A percentile compares a stretch with the other conserved stretches of the same genome.
phyloP scores from a whole-genome alignment of 2,113 vertebrate genomes.

The Sceloporus undulatus region DNA sequence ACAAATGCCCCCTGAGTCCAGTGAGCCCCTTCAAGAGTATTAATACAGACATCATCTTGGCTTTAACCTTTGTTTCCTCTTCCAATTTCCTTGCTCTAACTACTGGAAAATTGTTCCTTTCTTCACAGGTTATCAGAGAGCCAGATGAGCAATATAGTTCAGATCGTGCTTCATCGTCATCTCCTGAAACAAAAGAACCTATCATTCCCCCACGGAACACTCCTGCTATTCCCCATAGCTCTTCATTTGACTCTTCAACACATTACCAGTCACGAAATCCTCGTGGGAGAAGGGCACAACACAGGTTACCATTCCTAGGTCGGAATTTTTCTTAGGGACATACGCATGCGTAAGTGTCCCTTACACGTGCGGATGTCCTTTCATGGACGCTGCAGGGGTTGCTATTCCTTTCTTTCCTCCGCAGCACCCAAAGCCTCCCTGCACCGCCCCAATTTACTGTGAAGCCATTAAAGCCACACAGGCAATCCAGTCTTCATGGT shows the following conservation, averaged over 20 bases:
- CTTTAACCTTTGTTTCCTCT: conserved; percentile 6
- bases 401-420: too few relatives aligned
- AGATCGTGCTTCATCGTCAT: conserved; percentile 42
- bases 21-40: background rate
- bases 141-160: conserved; percentile 56
- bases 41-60: background rate
- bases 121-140: conserved; percentile 66
- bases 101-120: conserved; percentile 39
- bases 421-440: too few relatives aligned
- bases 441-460: too few relatives aligned
- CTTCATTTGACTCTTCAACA: conserved; percentile 27
- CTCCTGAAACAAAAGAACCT: conserved; percentile 43
- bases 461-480: too few relatives aligned
- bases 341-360: too few relatives aligned
- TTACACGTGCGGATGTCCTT: too few relatives aligned
- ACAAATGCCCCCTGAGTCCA: too few relatives aligned
- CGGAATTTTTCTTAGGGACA: too few relatives aligned
- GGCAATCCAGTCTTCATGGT: too few relatives aligned
- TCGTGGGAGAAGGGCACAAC: conserved; percentile 26
- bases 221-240: background rate
- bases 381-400: too few relatives aligned
- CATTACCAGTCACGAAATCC: conserved; percentile 43
- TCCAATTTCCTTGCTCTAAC: conserved; percentile 11
- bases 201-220: background rate
- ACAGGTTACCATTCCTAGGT: conserved; percentile 61